phyloP scores from a whole-genome alignment of 2,797 vertebrate genomes.

The Ataeniobius toweri region DNA sequence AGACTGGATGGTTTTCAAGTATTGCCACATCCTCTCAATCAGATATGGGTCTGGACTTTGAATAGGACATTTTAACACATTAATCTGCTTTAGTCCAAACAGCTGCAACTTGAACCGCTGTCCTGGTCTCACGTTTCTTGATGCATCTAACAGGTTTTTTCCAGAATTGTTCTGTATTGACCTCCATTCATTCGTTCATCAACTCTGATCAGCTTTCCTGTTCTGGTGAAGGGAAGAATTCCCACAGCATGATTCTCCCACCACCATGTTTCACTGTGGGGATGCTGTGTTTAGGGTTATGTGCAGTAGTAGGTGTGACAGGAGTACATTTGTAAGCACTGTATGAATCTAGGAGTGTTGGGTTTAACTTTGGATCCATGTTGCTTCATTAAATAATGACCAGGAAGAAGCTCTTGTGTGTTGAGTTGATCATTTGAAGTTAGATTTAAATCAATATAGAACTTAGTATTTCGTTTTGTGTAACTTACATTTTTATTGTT shows the following conservation, averaged over 20 bases:
- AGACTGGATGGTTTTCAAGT: neutral
- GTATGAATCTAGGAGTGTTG: neutral
- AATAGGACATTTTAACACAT: neutral
- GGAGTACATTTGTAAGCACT: neutral
- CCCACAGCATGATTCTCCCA: neutral
- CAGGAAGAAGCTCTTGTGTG: no score
- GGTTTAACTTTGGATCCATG: neutral
- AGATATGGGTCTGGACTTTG: neutral
- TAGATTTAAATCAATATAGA: neutral
- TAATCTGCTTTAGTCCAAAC: neutral
- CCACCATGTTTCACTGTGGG: neutral
- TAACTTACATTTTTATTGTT: neutral
- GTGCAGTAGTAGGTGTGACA: neutral
- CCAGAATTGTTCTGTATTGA: neutral
- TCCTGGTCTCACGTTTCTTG: neutral
- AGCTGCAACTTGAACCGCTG: neutral
- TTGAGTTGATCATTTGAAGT: no score
- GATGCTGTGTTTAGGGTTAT: neutral
- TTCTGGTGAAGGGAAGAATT: neutral
- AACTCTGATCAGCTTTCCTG: neutral
- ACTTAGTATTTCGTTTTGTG: neutral
- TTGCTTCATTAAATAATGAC: no score
- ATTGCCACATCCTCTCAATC: neutral
- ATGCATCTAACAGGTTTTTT: neutral
- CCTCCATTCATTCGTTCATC: neutral